Evolutionary conservation across 2,113 vertebrate genomes (phyloP).

Genomic region (Anthoscopus minutus): DNA sequence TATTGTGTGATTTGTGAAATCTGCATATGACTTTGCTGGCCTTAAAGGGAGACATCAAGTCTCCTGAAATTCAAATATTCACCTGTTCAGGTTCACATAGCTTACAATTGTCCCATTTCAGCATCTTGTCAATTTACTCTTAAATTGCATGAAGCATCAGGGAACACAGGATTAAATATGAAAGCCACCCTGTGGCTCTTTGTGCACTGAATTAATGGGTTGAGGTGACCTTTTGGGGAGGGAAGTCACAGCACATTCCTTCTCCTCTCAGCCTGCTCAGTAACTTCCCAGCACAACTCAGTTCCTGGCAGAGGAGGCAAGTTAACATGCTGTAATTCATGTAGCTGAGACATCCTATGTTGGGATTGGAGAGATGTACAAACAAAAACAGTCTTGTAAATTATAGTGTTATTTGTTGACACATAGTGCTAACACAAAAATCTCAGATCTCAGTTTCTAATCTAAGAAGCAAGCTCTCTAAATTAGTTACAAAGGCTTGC

Average conservation of each 20-base stretch:
- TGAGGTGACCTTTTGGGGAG: neutral
- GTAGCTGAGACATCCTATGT: neutral
- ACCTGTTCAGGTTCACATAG: neutral
- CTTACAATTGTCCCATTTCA: neutral
- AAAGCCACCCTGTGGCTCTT: neutral
- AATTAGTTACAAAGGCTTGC: neutral
- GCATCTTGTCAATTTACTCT: neutral
- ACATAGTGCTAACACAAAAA: neutral
- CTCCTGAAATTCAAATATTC: neutral
- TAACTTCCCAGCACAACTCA: neutral
- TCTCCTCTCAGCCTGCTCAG: neutral
- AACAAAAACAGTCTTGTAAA: neutral
- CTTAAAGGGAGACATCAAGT: neutral
- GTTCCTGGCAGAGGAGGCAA: neutral
- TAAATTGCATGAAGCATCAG: neutral
- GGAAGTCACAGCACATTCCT: neutral
- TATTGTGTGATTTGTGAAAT: neutral
- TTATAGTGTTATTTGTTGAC: neutral
- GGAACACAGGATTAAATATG: neutral
- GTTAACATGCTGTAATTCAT: neutral
- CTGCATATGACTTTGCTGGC: neutral
- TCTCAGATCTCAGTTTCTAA: neutral
- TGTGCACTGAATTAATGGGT: neutral
- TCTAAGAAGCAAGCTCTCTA: neutral
- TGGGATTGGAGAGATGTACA: neutral